Evolutionary conservation across 1,140 invertebrate genomes (phyloP).

Genomic region (Philaenus spumarius): DNA sequence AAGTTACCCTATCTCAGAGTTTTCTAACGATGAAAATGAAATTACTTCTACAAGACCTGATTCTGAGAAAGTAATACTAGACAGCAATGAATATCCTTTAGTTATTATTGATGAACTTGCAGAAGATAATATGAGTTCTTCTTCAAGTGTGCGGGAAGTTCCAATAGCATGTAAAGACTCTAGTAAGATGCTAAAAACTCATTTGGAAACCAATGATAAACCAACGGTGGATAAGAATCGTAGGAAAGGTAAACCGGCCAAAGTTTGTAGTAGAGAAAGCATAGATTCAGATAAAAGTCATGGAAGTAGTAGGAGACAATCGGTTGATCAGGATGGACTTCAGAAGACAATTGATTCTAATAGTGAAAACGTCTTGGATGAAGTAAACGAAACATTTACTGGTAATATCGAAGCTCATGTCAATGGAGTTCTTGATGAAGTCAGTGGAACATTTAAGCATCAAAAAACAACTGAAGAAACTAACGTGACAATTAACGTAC

Average conservation of each 20-base stretch:
- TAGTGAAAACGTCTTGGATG: no score
- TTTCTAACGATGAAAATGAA: not conserved
- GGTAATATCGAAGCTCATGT: not conserved
- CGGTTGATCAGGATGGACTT: no score
- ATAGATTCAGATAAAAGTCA: no score
- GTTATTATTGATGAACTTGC: conserved; percentile 19
- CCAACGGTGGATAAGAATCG: conserved; percentile 1
- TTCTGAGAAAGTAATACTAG: no score
- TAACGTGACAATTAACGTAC: conserved; percentile 1
- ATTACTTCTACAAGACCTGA: not conserved
- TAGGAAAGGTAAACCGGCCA: conserved; percentile 6
- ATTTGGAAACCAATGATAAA: not conserved
- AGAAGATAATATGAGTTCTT: no score
- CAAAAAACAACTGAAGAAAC: not conserved
- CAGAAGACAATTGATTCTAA: no score
- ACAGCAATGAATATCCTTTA: conserved; percentile 10
- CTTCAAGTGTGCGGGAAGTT: no score
- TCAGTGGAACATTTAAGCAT: conserved; percentile 1
- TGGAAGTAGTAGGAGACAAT: no score
- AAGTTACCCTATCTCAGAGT: no score
- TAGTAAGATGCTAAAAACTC: not conserved
- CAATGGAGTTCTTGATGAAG: conserved; percentile 2
- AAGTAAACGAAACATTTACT: not conserved
- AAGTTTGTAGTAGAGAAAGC: conserved; percentile 5
- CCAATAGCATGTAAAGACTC: no score